phyloP scores from a whole-genome alignment of 2,888 invertebrate species.

The Drosophila melanosoma region DNA sequence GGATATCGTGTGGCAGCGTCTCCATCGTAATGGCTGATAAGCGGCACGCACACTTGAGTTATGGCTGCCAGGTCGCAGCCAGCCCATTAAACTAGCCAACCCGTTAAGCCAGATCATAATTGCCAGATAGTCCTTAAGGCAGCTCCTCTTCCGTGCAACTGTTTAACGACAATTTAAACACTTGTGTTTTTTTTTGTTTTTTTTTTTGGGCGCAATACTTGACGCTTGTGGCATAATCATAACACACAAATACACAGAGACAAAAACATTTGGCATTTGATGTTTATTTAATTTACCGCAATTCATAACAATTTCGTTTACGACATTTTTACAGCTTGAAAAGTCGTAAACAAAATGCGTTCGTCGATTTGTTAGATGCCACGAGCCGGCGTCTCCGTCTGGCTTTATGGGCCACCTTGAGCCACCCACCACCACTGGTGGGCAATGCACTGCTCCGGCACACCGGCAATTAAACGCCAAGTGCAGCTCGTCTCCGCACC shows the following conservation, averaged over 20 bases:
- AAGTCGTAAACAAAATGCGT: slow-evolving; percentile 66
- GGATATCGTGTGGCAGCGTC: slow-evolving; percentile 65
- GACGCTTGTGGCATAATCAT: neutral
- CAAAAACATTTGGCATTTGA: slow-evolving; percentile 68
- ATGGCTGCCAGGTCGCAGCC: slow-evolving; percentile 54
- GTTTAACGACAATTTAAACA: slow-evolving; percentile 76
- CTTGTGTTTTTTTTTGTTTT: slow-evolving; percentile 43
- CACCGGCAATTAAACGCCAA: slow-evolving; percentile 70
- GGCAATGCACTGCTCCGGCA: slow-evolving; percentile 35
- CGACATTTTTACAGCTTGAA: slow-evolving; percentile 78
- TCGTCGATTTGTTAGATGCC: slow-evolving; percentile 64
- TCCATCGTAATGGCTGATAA: slow-evolving; percentile 56
- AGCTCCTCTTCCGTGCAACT: slow-evolving; percentile 5
- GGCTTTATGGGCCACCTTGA: slow-evolving; percentile 50
- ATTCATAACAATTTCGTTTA: slow-evolving; percentile 82
- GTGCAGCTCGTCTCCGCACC: slow-evolving; percentile 43
- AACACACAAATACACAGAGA: slow-evolving; percentile 27
- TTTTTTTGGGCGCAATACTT: neutral
- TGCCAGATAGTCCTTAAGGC: slow-evolving; percentile 27
- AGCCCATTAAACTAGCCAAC: slow-evolving; percentile 56
- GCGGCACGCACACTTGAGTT: slow-evolving; percentile 64
- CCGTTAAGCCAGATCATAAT: slow-evolving; percentile 55
- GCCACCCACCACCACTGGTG: slow-evolving; percentile 27
- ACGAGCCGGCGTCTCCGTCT: slow-evolving; percentile 33
- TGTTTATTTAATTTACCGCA: slow-evolving; percentile 80